Base-by-base conservation (phyloP, 2,797 vertebrate genomes). In the Gephyroberyx darwinii region DNA sequence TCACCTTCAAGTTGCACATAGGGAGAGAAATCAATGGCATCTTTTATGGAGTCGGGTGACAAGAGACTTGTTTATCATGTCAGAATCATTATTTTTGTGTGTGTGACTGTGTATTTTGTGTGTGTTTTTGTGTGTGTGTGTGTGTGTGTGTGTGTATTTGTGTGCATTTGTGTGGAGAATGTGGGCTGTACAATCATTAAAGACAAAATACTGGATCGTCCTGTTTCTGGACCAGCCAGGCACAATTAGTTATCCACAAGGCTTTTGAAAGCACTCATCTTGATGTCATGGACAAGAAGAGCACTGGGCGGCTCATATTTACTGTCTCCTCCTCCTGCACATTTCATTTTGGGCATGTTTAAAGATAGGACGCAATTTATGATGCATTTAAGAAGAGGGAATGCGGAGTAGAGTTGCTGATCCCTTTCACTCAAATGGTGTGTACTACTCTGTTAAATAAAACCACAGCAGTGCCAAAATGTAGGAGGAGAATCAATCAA, bases 291-390 rank as follows among this genome's bases (percentile, higher is more conserved):
- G 84, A 87, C 81, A 77, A 74, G 83, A 85, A 65, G 77, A 80
- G 75, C 74, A 53, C 45, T 1, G 69, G 83, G 81, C 77, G 78
- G 74, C 83, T 91, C 73, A 84, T 88, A 90, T 92, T 91, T 92
- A 89, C 88, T 57, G 69, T 58, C 84, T 84, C 75, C 73, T 85
- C 65, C 70, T 83, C 79, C 65, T 71, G 78, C 88, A 82, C 87
- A 88, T 91, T 91, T 90, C 77, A 89, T 83, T 89, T 80, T 84
- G 70, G 78, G 87, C 86, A 89, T 86, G 85, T 90, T 85, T 89
- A 88, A 92, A 88, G 84, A 90, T 90, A 85, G 78, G 81, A 86
- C 57, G 68, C 86, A 88, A 91, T 92, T 91, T 93, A 92, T 91
- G 86, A 86, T 84, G 81, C 77, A 84, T 91, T 91, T 89, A 86